Base-by-base conservation (phyloP, 2,797 vertebrate genomes). In the Neostethus bicornis region DNA sequence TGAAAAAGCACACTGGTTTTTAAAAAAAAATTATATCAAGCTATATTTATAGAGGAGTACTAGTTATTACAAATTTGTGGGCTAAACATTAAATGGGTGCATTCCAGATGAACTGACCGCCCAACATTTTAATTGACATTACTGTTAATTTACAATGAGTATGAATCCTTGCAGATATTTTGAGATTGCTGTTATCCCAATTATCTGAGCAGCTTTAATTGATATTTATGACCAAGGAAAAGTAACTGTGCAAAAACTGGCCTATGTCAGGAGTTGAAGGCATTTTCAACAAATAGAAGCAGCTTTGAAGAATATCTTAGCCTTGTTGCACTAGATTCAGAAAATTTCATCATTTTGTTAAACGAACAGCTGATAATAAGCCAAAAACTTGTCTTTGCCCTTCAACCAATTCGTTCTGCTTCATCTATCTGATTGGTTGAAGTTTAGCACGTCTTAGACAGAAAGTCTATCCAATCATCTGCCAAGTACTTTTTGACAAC, bases 401-500 rank as follows among this genome's bases (percentile, higher is more conserved):
- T 19, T 8, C 46, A 21, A 3, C 16, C 26, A 31, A 19, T 5
- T 20, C 28, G 28, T 13, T 19, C 46, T 20, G 16, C 46, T 48
- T 31, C 28, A 8, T 26, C 48, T 28, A 32, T 48, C 25, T 31
- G 28, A 19, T 17, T 29, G 25, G 10, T 17, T 47, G 16, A 47
- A 16, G 14, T 34, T n/a, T 24, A 7, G 21, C n/a, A 21, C n/a
- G 16, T 13, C 21, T 38, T 19, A 16, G n/a, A 31, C 19, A 26
- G 17, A 17, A 11, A 2, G n/a, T 12, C 32, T 29, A 19, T 20
- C 45, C 45, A 47, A 19, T 47, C 26, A 47, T 28, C 2, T 11
- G 26, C 17, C n/a, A 31, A 28, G 14, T 29, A 47, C 48, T 48
- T 47, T 29, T 32, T 32, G 46, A 32, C 17, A 29, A 29, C 17